A percentile compares a stretch with the other conserved stretches of the same genome.
Conservation (phyloP, 2,113 vertebrate genomes). For the Glaucomys volans region DNA sequence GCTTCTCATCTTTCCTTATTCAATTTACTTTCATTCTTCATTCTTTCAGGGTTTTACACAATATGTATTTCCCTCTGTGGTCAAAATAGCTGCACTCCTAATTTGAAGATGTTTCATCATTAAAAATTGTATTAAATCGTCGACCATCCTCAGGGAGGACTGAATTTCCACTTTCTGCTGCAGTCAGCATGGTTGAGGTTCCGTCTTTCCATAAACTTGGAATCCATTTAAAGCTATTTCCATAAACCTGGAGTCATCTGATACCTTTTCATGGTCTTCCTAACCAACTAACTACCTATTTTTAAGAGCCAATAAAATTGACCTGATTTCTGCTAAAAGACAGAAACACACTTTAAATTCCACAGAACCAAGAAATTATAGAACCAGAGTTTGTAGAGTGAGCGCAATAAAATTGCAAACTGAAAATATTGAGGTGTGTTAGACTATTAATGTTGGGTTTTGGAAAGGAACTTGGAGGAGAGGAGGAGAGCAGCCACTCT, state of each 20-base stretch:
- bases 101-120: constrained; percentile 76
- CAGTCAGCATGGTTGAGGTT: constrained; percentile 70
- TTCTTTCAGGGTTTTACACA: constrained; percentile 54
- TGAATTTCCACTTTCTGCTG: constrained; percentile 74
- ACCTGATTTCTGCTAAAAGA: constrained; percentile 54
- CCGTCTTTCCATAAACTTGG: constrained; percentile 71
- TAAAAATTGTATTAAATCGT: constrained; percentile 77
- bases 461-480: background rate
- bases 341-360: constrained; percentile 64
- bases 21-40: constrained; percentile 58
- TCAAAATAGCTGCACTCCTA: constrained; percentile 56
- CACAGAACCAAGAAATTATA: constrained; percentile 60
- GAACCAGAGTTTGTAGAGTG: constrained; percentile 67
- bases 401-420: constrained; percentile 67
- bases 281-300: constrained; percentile 70
- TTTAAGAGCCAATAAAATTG: constrained; percentile 77
- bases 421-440: constrained; percentile 32
- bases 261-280: constrained; percentile 67
- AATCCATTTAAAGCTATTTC: constrained; percentile 77
- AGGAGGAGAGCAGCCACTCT: background rate
- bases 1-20: constrained; percentile 68
- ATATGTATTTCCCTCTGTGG: constrained; percentile 61
- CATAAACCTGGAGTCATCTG: constrained; percentile 71
- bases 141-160: constrained; percentile 65
- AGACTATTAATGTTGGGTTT: constrained; percentile 4